Evolutionary conservation across 23 tunicate species (phyloP).

Genomic region (Halocynthia aurantium): DNA sequence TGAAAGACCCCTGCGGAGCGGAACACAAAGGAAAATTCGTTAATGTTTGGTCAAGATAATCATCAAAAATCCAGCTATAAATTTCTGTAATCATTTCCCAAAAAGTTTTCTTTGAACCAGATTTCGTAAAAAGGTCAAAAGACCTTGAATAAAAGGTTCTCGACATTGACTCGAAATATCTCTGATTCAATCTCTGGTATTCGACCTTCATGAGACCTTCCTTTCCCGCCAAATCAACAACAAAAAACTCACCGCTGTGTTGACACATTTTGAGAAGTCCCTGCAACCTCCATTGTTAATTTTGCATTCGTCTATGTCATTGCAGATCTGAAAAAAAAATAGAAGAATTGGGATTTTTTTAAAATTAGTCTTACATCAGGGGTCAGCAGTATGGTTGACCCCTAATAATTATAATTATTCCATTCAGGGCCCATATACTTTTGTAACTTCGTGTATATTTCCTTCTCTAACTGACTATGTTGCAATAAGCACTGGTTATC

Average conservation of each 20-base stretch:
- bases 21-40: too few species aligned
- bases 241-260: conserved; percentile 30
- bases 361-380: background rate
- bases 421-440: too few species aligned
- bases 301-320: conserved; percentile 56
- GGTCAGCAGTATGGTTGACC: background rate
- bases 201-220: background rate
- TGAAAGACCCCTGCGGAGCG: conserved; percentile 35
- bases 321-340: conserved; percentile 38
- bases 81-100: too few species aligned
- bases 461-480: too few species aligned
- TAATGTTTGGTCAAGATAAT: too few species aligned
- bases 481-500: too few species aligned
- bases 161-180: background rate
- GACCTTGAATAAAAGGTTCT: too few species aligned
- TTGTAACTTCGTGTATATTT: too few species aligned
- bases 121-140: too few species aligned
- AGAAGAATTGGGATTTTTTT: background rate
- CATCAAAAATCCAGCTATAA: too few species aligned
- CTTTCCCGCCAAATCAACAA: background rate
- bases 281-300: conserved; percentile 52
- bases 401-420: background rate
- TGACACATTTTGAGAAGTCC: conserved; percentile 45
- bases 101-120: too few species aligned
- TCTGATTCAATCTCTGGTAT: background rate